Evolutionary conservation across 1,140 invertebrate genomes (phyloP).

Genomic region (Oryctes rhinoceros): DNA sequence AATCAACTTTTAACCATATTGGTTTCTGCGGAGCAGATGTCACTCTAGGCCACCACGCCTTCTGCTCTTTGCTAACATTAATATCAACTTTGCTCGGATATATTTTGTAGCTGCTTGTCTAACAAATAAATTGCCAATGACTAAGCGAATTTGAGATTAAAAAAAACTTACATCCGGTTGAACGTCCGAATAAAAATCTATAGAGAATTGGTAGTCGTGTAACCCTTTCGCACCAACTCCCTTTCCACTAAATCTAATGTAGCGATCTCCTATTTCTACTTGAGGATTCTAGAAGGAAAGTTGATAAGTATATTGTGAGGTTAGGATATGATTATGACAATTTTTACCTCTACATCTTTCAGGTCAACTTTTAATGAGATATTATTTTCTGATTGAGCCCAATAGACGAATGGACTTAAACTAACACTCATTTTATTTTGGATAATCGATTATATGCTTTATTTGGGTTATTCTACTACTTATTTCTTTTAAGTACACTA

Average conservation of each 20-base stretch:
- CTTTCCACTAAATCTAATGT: slow-evolving; percentile 69
- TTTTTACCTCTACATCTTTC: slow-evolving; percentile 76
- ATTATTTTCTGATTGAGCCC: slow-evolving; percentile 84
- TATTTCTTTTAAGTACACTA: slow-evolving; percentile 1
- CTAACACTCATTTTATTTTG: slow-evolving; percentile 21
- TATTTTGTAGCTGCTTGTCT: slow-evolving; percentile 68
- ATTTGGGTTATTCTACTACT: background rate
- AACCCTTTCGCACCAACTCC: slow-evolving; percentile 76
- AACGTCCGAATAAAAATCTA: slow-evolving; percentile 76
- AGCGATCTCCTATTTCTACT: slow-evolving; percentile 68
- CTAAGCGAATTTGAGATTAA: background rate
- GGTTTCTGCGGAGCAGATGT: slow-evolving; percentile 81
- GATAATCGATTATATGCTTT: background rate
- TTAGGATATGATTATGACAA: slow-evolving; percentile 40
- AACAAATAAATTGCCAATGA: slow-evolving; percentile 53
- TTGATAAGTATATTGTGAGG: background rate
- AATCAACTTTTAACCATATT: slow-evolving; percentile 91
- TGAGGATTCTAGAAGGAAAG: slow-evolving; percentile 62
- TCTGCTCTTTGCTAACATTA: slow-evolving; percentile 73
- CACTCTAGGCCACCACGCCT: slow-evolving; percentile 84
- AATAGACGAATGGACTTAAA: slow-evolving; percentile 88
- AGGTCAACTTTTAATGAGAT: slow-evolving; percentile 85
- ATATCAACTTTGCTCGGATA: slow-evolving; percentile 82
- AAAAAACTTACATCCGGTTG: slow-evolving; percentile 66
- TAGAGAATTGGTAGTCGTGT: slow-evolving; percentile 75